Conservation (phyloP, 1,140 invertebrate species). For the Dufourea novaeangliae region DNA sequence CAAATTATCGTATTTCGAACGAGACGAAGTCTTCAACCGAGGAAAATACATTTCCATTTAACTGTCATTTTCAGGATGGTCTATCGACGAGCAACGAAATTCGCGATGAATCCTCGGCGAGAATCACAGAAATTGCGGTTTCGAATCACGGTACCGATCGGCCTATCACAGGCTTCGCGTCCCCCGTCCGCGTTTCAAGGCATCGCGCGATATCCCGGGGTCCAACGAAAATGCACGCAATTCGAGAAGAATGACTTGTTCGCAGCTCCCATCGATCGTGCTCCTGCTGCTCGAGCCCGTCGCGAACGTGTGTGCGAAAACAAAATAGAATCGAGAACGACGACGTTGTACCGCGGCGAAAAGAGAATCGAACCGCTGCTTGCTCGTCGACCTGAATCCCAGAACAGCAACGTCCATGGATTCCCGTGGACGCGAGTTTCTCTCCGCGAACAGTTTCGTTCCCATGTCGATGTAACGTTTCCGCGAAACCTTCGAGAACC, state of each 20-base stretch:
- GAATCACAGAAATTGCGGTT: neutral
- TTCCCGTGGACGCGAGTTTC: neutral
- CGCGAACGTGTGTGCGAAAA: neutral
- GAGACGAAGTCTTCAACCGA: too few species aligned
- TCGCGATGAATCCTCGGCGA: neutral
- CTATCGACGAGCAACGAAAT: neutral
- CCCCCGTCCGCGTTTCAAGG: neutral
- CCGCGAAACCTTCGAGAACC: neutral
- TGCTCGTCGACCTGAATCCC: slow-evolving; percentile 26
- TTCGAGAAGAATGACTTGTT: neutral
- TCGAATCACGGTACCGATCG: slow-evolving; percentile 2
- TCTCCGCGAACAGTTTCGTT: neutral
- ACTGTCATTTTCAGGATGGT: neutral
- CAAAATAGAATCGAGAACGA: too few species aligned
- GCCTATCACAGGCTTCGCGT: slow-evolving; percentile 6
- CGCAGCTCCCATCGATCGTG: neutral
- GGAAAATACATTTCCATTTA: slow-evolving; percentile 7
- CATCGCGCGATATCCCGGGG: neutral
- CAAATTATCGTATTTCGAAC: too few species aligned
- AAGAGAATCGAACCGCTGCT: neutral
- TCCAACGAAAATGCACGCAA: neutral
- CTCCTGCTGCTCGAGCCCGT: too few species aligned
- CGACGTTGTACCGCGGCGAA: neutral
- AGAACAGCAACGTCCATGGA: neutral
- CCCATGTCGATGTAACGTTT: neutral